Evolutionary conservation across 2,888 invertebrate genomes (phyloP), one percentile per base, ranked within the genome.

Genomic region (Chloroclystis v-ata): DNA sequence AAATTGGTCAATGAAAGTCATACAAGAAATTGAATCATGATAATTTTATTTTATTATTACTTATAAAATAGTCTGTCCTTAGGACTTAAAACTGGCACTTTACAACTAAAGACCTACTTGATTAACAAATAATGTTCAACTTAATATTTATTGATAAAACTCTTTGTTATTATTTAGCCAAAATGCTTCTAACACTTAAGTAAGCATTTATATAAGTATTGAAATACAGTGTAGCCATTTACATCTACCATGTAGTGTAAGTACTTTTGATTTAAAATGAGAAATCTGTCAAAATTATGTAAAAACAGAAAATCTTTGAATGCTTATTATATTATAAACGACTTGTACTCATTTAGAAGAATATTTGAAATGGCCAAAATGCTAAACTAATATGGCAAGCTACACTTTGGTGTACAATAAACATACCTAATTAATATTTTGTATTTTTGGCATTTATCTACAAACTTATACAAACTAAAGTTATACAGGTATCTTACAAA

Each of bases 311-410:
- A 20, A 20, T 20, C 2, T 20, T 20, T 20, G 20, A 20, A 20
- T 20, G 5, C n/a, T n/a, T n/a, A n/a, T n/a, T n/a, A n/a, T n/a
- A n/a, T 20, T 20, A 20, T 20, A 2, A 20, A 4, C 5, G 20
- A 5, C 20, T 4, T 20, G 2, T 20, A 2, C 5, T 20, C 20
- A 20, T 43, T 20, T n/a, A 9, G 33, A 33, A 45, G 5, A 38
- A 51, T 49, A 25, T 20, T 20, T 13, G 65, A 72, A 72, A 68
- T 72, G 67, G 65, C 70, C 72, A 65, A 69, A 61, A 70, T 60
- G 61, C 59, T 75, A 69, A 65, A 72, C 83, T 84, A 85, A 78
- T 85, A 87, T 87, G 87, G 87, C 87, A 87, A 86, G 82, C 75
- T 79, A 78, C 65, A 77, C 85, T 87, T 87, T 86, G 86, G 86